Evolutionary conservation across 37 sponge, comb jelly and placozoan genomes (phyloP), one percentile per base, ranked within the genome.

Genomic region (Diacarnus erythraeanus): DNA sequence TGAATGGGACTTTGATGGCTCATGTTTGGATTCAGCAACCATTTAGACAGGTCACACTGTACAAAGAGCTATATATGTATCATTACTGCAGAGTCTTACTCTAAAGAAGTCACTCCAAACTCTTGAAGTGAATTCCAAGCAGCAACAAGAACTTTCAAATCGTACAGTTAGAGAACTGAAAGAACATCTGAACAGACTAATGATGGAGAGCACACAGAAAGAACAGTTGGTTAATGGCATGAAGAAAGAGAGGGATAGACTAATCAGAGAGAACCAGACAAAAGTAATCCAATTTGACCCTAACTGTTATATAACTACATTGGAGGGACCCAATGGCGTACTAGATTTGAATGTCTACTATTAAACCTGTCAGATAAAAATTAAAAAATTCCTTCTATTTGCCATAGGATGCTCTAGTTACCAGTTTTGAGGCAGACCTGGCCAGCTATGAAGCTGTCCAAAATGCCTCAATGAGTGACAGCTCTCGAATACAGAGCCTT

Each of bases 91-190:
- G 80, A 38, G 23, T 2, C 22, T 39, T 8, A 59, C 71, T n/a
- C 63, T 59, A 3, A 60, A 81, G 81, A 71, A 71, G 81, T 51
- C 81, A 12, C 71, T 81, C 23, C 60, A 71, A 60, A 58, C 72
- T 8, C 21, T 81, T 33, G 81, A 81, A 18, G 9, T 40, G 15
- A 61, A 71, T 4, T 70, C 72, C 30, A 71, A 72, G 34, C 81
- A 81, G 63, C 81, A 81, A 38, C 72, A 81, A 22, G 72, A 81
- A 6, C 33, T 81, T 59, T 59, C 72, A n/a, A 71, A 38, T 9
- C 60, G 30, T 27, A 59, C 59, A 17, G 44, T 81, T 31, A 71
- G 25, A 41, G 72, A 79, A n/a, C 79, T 79, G 2, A 26, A 27
- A 25, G 69, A 67, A 35, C 56, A 66, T 25, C 23, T 79, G 69